phyloP scores from a whole-genome alignment of 37 sponge, comb jelly and placozoan species.

The Hormiphora californensis region DNA sequence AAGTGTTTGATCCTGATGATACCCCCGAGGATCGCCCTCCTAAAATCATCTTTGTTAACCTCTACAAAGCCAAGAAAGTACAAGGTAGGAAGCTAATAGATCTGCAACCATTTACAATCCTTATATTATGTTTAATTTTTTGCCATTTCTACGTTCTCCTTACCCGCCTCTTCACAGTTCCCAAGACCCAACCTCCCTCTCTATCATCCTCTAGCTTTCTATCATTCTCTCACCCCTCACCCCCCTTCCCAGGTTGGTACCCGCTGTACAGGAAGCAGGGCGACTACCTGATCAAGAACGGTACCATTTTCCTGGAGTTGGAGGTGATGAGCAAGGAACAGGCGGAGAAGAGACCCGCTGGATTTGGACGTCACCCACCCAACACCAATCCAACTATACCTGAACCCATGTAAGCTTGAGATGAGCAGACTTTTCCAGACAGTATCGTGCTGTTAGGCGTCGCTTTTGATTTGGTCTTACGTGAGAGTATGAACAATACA shows the following conservation, averaged over 20 bases:
- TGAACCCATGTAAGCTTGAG: background rate
- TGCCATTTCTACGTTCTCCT: background rate
- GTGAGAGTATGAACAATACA: no score
- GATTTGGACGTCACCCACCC: slow-evolving; percentile 4
- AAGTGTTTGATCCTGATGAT: slow-evolving; percentile 2
- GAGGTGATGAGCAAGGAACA: background rate
- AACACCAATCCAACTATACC: background rate
- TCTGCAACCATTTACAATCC: background rate
- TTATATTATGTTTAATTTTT: background rate
- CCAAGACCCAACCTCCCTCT: no score
- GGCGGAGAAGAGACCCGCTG: slow-evolving; percentile 16
- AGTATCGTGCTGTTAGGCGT: no score
- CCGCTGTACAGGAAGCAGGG: slow-evolving; percentile 8
- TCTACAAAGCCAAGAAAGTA: background rate
- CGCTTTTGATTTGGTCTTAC: no score
- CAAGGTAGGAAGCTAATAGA: background rate
- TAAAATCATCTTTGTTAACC: background rate
- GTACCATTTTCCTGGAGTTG: background rate
- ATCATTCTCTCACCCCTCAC: background rate
- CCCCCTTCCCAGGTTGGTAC: background rate
- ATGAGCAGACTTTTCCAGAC: no score
- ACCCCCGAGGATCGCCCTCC: background rate
- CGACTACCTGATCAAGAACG: slow-evolving; percentile 11
- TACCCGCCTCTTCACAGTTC: background rate
- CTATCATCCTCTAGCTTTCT: no score